Evolutionary conservation across 2,113 vertebrate genomes (phyloP), one percentile per base, ranked within the genome.

Genomic region (Podilymbus podiceps): DNA sequence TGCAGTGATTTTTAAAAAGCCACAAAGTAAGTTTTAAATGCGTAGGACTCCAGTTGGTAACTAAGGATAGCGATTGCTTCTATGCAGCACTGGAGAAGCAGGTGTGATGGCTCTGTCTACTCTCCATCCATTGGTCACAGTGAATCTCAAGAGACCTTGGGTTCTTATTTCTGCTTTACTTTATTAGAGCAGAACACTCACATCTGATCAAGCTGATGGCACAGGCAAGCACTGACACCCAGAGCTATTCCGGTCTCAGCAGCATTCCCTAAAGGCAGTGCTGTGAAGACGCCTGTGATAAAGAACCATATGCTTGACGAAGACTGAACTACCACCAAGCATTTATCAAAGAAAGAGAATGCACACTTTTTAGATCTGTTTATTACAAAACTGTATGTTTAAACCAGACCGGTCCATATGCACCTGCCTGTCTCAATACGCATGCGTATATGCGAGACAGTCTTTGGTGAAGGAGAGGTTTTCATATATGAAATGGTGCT

Each of bases 191-290:
- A 96, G 83, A 92, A 42, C 42, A 42, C 12, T 88, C 74, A n/a
- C 88, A 95, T 93, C 90, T 95, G 83, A 96, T 84, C 81, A 78
- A 91, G 77, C 88, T 93, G 88, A 60, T 96, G 90, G 83, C 83
- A 73, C 18, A 87, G 76, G 87, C 73, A 92, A 81, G 53, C 72
- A 69, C 47, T 64, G 92, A 85, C 83, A 90, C 56, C 66, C 86
- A 75, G 73, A 87, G 75, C 78, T 90, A 89, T 91, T 88, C 62
- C 83, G 12, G 24, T 95, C 90, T 76, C 85, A 22, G 53, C 81
- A 97, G 44, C 90, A 66, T 77, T 89, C 78, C 91, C 84, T 85
- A 84, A 66, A 93, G 83, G 92, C 95, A 94, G 56, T 0, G 11
- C 82, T 84, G 77, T n/a, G 44, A 90, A 94, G 74, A 88, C 5